A percentile compares a stretch with the other conserved stretches of the same genome.
Conservation (phyloP, 2,888 invertebrate genomes). For the Epirrhoe tristata region DNA sequence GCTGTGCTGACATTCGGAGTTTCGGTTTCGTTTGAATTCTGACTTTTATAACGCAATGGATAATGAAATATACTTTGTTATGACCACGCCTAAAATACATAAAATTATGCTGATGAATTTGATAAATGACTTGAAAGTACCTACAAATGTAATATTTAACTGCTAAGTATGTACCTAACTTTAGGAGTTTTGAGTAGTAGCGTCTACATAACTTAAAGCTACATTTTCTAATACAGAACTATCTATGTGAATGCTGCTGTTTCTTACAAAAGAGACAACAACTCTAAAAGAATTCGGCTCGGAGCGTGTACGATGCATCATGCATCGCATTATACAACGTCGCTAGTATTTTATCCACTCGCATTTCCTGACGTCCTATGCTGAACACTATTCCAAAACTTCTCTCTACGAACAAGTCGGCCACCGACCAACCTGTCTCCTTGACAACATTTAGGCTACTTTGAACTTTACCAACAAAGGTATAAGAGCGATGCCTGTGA, state of each 20-base stretch:
- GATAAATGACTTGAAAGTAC: background rate
- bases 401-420: conserved; percentile 50
- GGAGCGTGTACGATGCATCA: conserved; percentile 53
- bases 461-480: conserved; percentile 25
- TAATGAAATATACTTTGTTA: background rate
- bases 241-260: background rate
- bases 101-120: background rate
- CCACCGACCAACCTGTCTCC: conserved; percentile 31
- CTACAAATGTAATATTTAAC: background rate
- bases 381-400: conserved; percentile 59
- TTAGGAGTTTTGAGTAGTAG: background rate
- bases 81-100: background rate
- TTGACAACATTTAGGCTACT: conserved; percentile 12
- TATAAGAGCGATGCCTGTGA: conserved; percentile 30
- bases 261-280: conserved; percentile 14
- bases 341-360: conserved; percentile 54
- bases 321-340: conserved; percentile 55
- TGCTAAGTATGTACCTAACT: background rate
- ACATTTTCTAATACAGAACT: background rate
- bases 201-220: background rate
- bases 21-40: conserved; percentile 15
- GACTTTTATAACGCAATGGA: background rate
- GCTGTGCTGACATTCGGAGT: conserved; percentile 15
- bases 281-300: conserved; percentile 44
- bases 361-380: conserved; percentile 55